These are phyloP conservation scores for Tachina grossa DNA, from an alignment of 2,888 invertebrate genomes.

Conservation along the genomic window DNA sequence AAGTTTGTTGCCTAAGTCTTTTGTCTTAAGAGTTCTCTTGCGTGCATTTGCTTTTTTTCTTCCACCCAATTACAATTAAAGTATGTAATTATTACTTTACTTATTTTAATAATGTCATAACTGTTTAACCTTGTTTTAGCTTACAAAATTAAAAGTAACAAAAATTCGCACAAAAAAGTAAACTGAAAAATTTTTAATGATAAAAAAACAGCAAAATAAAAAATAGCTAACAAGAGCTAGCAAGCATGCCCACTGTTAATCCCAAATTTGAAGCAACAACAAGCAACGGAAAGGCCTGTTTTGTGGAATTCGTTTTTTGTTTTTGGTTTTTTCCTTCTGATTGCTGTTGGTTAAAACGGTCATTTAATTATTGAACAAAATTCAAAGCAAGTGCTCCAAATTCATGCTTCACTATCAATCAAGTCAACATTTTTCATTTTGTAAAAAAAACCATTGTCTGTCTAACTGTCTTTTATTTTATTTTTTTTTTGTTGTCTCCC, in stretches of 20 bases:
- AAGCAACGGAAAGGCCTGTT: constrained; percentile 21
- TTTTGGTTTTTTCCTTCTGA: not conserved
- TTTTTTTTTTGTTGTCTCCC: constrained; percentile 13
- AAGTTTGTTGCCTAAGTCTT: constrained; percentile 57
- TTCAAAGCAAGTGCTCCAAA: constrained; percentile 66
- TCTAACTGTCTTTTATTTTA: not conserved
- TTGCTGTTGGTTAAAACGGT: not conserved
- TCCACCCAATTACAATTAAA: constrained; percentile 40
- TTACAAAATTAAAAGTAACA: not conserved
- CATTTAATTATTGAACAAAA: constrained; percentile 47
- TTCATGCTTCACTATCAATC: constrained; percentile 65
- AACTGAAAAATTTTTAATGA: not conserved
- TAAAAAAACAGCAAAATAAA: not conserved
- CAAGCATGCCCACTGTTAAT: constrained; percentile 10
- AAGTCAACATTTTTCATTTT: constrained; percentile 57
- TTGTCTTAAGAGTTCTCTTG: constrained; percentile 35
- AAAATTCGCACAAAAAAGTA: constrained; percentile 7
- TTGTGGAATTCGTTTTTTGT: not conserved
- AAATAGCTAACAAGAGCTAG: not conserved
- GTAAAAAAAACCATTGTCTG: constrained; percentile 11
- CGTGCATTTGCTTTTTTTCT: not conserved
- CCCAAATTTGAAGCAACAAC: not conserved
- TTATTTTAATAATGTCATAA: constrained; percentile 44
- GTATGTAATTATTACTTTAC: constrained; percentile 56
- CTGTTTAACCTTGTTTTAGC: constrained; percentile 57